Percentiles rank a stretch among this genome's conserved stretches.
These are phyloP conservation scores for Melospiza georgiana DNA, from an alignment of 2,113 vertebrate species.

Conservation along the genomic window DNA sequence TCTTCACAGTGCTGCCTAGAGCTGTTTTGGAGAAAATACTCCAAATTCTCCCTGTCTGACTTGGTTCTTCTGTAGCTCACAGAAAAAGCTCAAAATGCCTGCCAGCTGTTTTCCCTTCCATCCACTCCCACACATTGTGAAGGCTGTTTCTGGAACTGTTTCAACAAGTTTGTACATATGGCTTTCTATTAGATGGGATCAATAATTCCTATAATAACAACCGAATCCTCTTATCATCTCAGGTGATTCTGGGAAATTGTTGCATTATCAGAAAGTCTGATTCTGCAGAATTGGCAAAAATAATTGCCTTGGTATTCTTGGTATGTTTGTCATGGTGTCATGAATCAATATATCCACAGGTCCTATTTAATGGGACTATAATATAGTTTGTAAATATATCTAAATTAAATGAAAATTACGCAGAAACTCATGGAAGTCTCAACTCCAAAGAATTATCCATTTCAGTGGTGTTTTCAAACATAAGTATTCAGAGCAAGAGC, in stretches of 20 bases:
- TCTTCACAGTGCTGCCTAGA: neutral
- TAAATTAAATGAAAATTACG: neutral
- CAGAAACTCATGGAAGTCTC: neutral
- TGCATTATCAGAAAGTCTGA: neutral
- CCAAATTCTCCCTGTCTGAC: neutral
- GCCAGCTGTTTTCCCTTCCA: neutral
- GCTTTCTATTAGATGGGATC: slow-evolving; percentile 6
- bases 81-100: neutral
- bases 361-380: neutral
- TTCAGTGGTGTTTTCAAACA: neutral
- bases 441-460: neutral
- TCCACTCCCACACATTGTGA: neutral
- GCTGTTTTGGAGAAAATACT: neutral
- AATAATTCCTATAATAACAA: neutral
- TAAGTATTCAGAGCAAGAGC: neutral
- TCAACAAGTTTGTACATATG: neutral
- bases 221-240: neutral
- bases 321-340: neutral
- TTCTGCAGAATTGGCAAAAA: neutral
- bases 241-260: neutral
- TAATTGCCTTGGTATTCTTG: neutral
- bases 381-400: neutral
- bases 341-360: neutral
- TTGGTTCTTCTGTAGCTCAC: neutral
- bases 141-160: neutral